Percentiles rank a stretch among this genome's conserved stretches.
Evolutionary conservation across 2,888 invertebrate species (phyloP).

Genomic region (Cataglyphis altisquamis): DNA sequence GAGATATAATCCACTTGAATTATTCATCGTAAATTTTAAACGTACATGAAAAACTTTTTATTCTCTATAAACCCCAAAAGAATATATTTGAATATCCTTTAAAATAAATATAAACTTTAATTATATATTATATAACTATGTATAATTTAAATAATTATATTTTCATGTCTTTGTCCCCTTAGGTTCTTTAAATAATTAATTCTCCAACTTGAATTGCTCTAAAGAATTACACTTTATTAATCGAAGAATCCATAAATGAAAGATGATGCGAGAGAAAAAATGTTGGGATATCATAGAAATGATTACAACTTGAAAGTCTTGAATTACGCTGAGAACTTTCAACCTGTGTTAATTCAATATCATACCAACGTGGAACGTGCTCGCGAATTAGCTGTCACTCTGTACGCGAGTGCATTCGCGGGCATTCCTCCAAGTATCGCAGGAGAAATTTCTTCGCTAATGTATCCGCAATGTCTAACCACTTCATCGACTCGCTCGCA

Average conservation of each 20-base stretch:
- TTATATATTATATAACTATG: neutral
- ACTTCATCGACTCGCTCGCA: slow-evolving; percentile 50
- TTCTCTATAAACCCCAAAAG: neutral
- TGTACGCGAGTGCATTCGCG: slow-evolving; percentile 24
- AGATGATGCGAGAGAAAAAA: neutral
- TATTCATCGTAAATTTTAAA: slow-evolving; percentile 31
- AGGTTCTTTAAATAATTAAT: neutral
- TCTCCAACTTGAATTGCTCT: neutral
- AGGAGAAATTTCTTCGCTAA: neutral
- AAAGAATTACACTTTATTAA: neutral
- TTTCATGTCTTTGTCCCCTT: neutral
- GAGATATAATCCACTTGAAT: neutral
- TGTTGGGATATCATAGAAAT: neutral
- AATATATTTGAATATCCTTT: neutral
- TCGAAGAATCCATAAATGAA: neutral
- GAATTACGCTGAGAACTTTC: neutral
- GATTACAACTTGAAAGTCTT: neutral
- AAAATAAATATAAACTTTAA: neutral
- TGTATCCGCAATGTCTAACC: slow-evolving; percentile 31
- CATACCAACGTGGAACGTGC: slow-evolving; percentile 10
- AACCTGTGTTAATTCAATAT: slow-evolving; percentile 6
- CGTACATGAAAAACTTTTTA: neutral
- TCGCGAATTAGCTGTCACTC: slow-evolving; percentile 23
- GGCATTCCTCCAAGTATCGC: neutral
- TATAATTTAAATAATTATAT: neutral